These are phyloP conservation scores for Microcaecilia unicolor DNA, from an alignment of 2,797 vertebrate species.

Conservation along the genomic window DNA sequence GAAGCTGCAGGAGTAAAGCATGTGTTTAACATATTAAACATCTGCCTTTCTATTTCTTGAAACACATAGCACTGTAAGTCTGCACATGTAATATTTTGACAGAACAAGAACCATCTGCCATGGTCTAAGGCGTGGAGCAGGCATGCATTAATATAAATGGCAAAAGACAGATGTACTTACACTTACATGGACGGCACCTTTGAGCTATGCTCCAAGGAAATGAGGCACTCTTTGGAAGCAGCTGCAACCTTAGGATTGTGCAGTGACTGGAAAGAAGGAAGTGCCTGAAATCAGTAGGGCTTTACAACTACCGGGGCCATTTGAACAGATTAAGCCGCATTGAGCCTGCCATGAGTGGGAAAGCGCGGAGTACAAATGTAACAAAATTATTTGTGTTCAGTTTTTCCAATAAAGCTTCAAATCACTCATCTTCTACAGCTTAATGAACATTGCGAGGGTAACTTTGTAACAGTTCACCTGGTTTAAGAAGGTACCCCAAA, in stretches of 20 bases:
- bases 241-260: slow-evolving; percentile 58
- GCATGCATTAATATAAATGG: slow-evolving; percentile 48
- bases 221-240: slow-evolving; percentile 53
- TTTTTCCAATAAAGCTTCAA: not conserved
- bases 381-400: slow-evolving; percentile 2
- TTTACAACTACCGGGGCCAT: not conserved
- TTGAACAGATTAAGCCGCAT: slow-evolving; percentile 2
- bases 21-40: slow-evolving; percentile 60
- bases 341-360: no score
- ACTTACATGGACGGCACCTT: slow-evolving; percentile 80
- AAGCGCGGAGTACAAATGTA: no score
- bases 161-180: slow-evolving; percentile 82
- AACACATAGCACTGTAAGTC: slow-evolving; percentile 41
- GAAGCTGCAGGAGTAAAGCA: slow-evolving; percentile 53
- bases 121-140: slow-evolving; percentile 44
- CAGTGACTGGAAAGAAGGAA: slow-evolving; percentile 22
- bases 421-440: not conserved
- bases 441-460: no score
- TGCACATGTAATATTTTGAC: slow-evolving; percentile 55
- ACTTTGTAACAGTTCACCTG: no score
- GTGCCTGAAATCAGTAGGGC: not conserved
- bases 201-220: slow-evolving; percentile 61
- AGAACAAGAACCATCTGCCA: slow-evolving; percentile 79
- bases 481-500: no score
- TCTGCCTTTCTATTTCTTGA: slow-evolving; percentile 57